Percentiles rank a stretch among this genome's conserved stretches.
Conservation (phyloP, 2,888 invertebrate species). For the Clepsis dumicolana region DNA sequence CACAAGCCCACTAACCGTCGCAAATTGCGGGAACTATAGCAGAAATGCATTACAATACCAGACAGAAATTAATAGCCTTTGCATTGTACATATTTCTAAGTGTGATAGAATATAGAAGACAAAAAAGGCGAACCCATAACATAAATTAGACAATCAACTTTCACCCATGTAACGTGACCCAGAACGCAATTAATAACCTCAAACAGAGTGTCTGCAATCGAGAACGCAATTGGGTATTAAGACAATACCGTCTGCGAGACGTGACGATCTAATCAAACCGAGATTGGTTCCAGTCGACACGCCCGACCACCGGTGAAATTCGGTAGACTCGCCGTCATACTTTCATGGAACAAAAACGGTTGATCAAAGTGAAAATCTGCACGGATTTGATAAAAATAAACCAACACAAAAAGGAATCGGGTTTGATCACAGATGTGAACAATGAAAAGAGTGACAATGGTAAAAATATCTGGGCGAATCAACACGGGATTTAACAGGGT, state of each 20-base stretch:
- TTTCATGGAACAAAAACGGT: constrained; percentile 28
- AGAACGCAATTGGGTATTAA: constrained; percentile 35
- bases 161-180: constrained; percentile 12
- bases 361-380: constrained; percentile 32
- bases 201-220: constrained; percentile 6
- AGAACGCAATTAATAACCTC: constrained; percentile 6
- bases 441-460: not conserved
- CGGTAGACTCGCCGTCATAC: constrained; percentile 32
- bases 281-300: constrained; percentile 43
- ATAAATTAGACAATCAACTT: constrained; percentile 4
- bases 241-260: constrained; percentile 38
- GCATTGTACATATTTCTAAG: no score
- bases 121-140: not conserved
- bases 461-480: not conserved
- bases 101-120: not conserved
- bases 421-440: not conserved
- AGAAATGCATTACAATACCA: no score
- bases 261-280: constrained; percentile 42
- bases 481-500: not conserved
- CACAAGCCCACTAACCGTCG: no score
- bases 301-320: constrained; percentile 35
- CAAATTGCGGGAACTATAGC: no score
- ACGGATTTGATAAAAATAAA: constrained; percentile 22
- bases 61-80: no score
- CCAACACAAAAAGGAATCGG: constrained; percentile 7